phyloP scores from a whole-genome alignment of 2,888 invertebrate species.

The Trachelus iudaicus region DNA sequence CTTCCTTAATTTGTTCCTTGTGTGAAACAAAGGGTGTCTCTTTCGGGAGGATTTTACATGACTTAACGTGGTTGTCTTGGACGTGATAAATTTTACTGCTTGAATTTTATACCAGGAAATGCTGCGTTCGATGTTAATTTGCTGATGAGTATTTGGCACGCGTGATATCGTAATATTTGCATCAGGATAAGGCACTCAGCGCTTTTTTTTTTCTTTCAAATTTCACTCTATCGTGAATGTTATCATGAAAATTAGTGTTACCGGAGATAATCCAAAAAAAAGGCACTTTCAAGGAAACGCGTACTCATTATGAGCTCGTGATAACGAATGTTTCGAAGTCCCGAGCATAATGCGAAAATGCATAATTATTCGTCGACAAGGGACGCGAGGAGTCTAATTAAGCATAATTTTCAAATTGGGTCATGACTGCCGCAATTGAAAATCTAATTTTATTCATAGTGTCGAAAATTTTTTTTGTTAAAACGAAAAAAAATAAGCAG shows the following conservation, averaged over 20 bases:
- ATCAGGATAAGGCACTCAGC: not conserved
- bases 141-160: no score
- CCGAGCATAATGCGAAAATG: not conserved
- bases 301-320: not conserved
- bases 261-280: not conserved
- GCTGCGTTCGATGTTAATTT: no score
- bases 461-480: not conserved
- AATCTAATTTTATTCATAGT: constrained; percentile 6
- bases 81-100: not conserved
- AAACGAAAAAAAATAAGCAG: not conserved
- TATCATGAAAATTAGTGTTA: not conserved
- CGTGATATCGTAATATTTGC: not conserved
- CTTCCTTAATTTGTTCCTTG: not conserved
- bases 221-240: not conserved
- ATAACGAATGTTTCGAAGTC: not conserved
- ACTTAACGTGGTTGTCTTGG: not conserved
- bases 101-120: no score
- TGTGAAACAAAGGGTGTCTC: not conserved
- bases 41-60: not conserved
- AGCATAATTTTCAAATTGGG: constrained; percentile 6
- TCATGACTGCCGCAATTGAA: constrained; percentile 7
- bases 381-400: constrained; percentile 5
- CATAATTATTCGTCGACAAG: not conserved
- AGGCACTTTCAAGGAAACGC: not conserved
- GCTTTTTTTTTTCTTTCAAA: not conserved